Base-by-base conservation (phyloP, 2,113 vertebrate genomes). In the Phyllostomus hastatus region DNA sequence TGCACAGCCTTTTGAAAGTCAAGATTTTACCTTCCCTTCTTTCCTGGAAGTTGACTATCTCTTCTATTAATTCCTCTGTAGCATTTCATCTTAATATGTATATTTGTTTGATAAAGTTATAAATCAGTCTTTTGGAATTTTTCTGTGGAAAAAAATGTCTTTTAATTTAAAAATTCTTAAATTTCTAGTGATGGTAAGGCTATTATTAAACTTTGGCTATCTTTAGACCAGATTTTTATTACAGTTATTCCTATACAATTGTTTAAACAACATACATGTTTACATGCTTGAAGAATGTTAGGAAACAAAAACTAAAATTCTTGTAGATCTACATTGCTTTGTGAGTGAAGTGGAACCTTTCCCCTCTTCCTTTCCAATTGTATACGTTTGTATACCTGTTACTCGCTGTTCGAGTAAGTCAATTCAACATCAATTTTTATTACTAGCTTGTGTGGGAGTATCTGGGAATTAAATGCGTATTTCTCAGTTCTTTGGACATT, bases 221-320 rank as follows among this genome's bases (percentile, higher is more conserved):
- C 50, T 73, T n/a, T 85, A 48, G 19, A 75, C 41, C 24, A 33
- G 19, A 86, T 87, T 94, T 50, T 80, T 33, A 70, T 61, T 95
- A 57, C 0, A 82, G 3, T 73, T 78, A 41, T 81, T 79, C 10
- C 41, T 38, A 35, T 11, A 73, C 2, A 90, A 4, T 75, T 89
- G 6, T 80, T 43, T 61, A 61, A 83, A 48, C 7, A 86, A 73
- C 48, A 38, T 70, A 46, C 72, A 46, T 79, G 43, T 88, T 89
- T 73, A 78, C 38, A 33, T 61, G 14, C 9, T 83, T 73, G 94
- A 94, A 92, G 76, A 93, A 26, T 88, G 85, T 75, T 92, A 94
- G 76, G 85, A 79, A 79, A 59, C 11, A 33, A 78, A 80, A 26
- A 67, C 14, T 76, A 46, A 89, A 94, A 76, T 72, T 88, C 19